Evolutionary conservation across 2,888 invertebrate genomes (phyloP).

Genomic region (Lucinisca nassula): DNA sequence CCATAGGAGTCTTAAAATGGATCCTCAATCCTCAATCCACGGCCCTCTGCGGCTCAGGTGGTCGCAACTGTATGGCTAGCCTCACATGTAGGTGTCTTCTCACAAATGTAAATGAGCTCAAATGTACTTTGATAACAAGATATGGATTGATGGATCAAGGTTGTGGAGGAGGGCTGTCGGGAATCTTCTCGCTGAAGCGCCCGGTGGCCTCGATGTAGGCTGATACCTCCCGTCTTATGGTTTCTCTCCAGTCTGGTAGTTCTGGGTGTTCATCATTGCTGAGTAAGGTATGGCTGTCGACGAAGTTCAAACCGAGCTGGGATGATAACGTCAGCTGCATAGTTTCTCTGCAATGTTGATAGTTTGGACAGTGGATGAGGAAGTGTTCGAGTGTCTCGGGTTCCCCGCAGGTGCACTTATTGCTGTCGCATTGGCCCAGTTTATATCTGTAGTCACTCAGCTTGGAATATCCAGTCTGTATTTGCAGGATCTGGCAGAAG

Average conservation of each 20-base stretch:
- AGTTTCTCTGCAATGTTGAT: constrained; percentile 1
- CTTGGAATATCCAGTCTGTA: background rate
- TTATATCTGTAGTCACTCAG: background rate
- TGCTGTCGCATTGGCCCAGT: background rate
- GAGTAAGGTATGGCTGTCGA: background rate
- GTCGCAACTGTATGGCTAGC: background rate
- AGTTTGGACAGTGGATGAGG: background rate
- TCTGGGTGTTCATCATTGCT: constrained; percentile 3
- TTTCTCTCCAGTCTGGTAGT: background rate
- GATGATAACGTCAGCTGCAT: background rate
- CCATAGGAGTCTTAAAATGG: too few species aligned
- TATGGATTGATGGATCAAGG: background rate
- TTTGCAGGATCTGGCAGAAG: background rate
- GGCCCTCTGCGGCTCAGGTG: background rate
- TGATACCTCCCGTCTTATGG: background rate
- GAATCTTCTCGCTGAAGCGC: background rate
- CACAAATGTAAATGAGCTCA: background rate
- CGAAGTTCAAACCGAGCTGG: background rate
- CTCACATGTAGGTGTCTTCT: background rate
- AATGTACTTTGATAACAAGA: background rate
- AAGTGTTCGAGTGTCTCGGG: background rate
- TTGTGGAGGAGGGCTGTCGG: background rate
- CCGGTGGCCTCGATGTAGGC: background rate
- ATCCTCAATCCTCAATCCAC: background rate
- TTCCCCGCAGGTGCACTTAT: background rate